Base-by-base conservation (phyloP, 1,140 invertebrate species). In the Aradophagus sp. region DNA sequence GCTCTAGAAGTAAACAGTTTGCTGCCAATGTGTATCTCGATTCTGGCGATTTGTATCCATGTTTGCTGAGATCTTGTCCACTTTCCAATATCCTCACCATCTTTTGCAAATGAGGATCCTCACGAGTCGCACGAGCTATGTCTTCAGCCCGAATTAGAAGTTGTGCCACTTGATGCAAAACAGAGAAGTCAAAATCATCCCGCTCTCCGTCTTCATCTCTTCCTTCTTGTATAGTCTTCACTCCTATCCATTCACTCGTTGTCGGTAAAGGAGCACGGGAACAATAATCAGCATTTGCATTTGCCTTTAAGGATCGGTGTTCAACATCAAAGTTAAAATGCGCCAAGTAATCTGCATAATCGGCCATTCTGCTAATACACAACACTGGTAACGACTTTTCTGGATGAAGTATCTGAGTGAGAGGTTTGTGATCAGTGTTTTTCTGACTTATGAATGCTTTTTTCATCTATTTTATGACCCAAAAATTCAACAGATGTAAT, bases 271-370 rank as follows among this genome's bases (percentile, higher is more conserved):
- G 38, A 17, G 16, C 8, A 3, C 58, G 16, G 1, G 50, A 67
- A 16, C 56, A 63, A 14, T 73, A 75, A 34, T 71, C 70, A 3
- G 68, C 67, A 31, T 73, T 73, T 11, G 34, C 65, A 45, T 75
- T 75, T 36, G 6, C 19, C 20, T 71, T 67, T 0, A 53, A 39
- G n/a, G 50, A n/a, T 23, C 63, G 23, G 20, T 2, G 26, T 26
- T 38, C 13, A 2, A 41, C 20, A 7, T 26, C 20, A 13, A 41
- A 41, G 26, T 41, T 23, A 14, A 23, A 41, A 26, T 41, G 20
- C 2, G 38, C 6, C n/a, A 41, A 14, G 26, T 41, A 26, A 41
- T 41, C 38, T 2, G 38, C 38, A 41, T 41, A 41, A 13, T 26
- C 26, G 3, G 19, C 38, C 38, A 41, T 41, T 35, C 13, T 35